Base-by-base conservation (phyloP, 1,140 invertebrate species). In the Bombus haemorrhoidalis region DNA sequence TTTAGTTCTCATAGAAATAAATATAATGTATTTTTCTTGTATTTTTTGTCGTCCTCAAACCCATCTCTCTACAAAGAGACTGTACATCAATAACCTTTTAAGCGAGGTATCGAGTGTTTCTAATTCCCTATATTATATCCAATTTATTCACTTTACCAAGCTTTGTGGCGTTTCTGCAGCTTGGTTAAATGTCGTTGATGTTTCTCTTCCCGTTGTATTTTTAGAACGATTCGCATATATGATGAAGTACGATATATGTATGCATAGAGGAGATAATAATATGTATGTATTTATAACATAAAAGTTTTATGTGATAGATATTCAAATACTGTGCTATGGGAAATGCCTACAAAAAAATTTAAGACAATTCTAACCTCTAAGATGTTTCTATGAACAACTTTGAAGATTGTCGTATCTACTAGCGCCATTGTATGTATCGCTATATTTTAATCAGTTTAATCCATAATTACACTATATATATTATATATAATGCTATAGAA, bases 31-130 rank as follows among this genome's bases (percentile, higher is more conserved):
- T 41, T 72, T 81, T 39, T 68, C 47, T 59, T 72, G 79, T 59
- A 59, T 59, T 72, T n/a, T 53, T 41, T 32, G 6, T 25, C 41
- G 32, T 39, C 47, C 1, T 25, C 25, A n/a, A 71, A 32, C 47
- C 47, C 18, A 81, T 81, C 71, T 81, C 43, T 34, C 66, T 71
- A 81, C 28, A 81, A 81, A 71, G 47, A 59, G 25, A 12, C n/a
- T 25, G 25, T 64, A 81, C 68, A 81, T 59, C 79, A 28, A 81
- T 81, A 72, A 43, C 78, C 78, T 81, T 81, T 81, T 71, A 71
- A 57, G 66, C 13, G 43, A 39, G 57, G 34, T n/a, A 71, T 41
- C 47, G 47, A 71, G 34, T 41, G 53, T 62, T 28, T 81, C 37
- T 72, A 81, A 72, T 81, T 81, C 68, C 37, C 41, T 72, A 57